Base-by-base conservation (phyloP, 2,888 invertebrate genomes). In the Carabus problematicus region DNA sequence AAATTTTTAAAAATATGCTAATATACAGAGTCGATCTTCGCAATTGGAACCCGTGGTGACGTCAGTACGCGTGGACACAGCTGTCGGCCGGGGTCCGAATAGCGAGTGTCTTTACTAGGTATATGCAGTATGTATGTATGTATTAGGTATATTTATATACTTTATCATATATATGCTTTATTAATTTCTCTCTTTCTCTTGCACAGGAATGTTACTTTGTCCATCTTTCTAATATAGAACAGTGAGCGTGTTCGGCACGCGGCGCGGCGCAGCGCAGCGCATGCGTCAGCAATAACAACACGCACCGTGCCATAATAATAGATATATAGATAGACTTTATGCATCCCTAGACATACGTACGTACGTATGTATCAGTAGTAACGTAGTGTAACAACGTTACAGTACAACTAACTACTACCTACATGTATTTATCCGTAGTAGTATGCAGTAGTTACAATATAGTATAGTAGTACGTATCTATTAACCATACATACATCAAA, bases 1-100 rank as follows among this genome's bases (percentile, higher is more conserved):
- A 82, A 79, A 77, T 81, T 79, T 70, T 81, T 80, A 81, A 81
- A 81, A 82, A 82, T 82, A 81, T 81, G 80, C 80, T 81, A 82
- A 82, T 82, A 82, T 82, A 82, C 82, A 82, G 82, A 76, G 78
- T 79, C 52, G 70, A 58, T 63, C 47, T 47, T 63, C 63, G 70
- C 63, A 47, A 62, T 56, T 63, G 54, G 63, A 56, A 58, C 63
- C 69, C 69, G 56, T 19, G 60, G 54, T 60, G 52, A 29, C 29
- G 29, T 29, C 29, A 29, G 29, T 29, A 29, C 29, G 29, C 29
- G 29, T 18, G 29, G 8, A 39, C 12, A 19, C 19, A 19, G 18
- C 16, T 42, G 42, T 39, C 49, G 63, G 39, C 40, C 59, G 49
- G 66, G 66, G 58, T 66, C 16, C 60, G 43, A 67, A 67, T 60